A percentile compares a stretch with the other conserved stretches of the same genome.
Conservation (phyloP, 2,797 vertebrate genomes). For the Myotis daubentonii region DNA sequence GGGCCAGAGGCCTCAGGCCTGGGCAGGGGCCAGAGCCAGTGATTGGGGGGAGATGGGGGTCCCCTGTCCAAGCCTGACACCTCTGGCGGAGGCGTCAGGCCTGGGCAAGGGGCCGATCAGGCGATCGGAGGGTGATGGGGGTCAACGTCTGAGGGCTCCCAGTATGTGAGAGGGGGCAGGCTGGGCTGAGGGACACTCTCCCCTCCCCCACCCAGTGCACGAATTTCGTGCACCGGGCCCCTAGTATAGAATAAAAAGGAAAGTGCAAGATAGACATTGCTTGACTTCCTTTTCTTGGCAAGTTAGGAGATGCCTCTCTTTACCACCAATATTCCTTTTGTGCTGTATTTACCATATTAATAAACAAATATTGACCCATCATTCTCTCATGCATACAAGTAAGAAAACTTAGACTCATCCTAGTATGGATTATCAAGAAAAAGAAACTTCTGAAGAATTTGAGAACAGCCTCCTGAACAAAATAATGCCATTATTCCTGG, state of each 20-base stretch:
- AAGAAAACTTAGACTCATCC: not conserved
- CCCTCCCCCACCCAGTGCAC: too few species aligned
- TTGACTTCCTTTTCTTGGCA: constrained; percentile 28
- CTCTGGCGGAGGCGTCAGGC: too few species aligned
- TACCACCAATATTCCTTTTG: not conserved
- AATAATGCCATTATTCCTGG: not conserved
- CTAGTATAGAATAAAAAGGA: not conserved
- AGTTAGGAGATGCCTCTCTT: not conserved
- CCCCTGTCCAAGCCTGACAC: too few species aligned
- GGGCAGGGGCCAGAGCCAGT: too few species aligned
- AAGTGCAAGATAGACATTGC: not conserved
- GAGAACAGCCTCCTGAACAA: not conserved
- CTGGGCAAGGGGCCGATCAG: too few species aligned
- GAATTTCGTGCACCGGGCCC: too few species aligned
- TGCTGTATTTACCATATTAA: not conserved
- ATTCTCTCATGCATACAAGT: not conserved
- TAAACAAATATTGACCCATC: not conserved
- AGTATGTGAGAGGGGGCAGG: too few species aligned
- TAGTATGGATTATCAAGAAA: not conserved
- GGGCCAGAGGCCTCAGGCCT: too few species aligned
- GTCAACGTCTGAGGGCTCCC: too few species aligned
- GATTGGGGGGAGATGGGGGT: too few species aligned
- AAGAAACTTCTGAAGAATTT: not conserved
- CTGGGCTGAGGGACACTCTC: too few species aligned
- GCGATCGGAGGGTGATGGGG: too few species aligned